Percentiles rank a stretch among this genome's conserved stretches.
These are phyloP conservation scores for Anguilla anguilla DNA, from an alignment of 2,797 vertebrate species.

Conservation along the genomic window DNA sequence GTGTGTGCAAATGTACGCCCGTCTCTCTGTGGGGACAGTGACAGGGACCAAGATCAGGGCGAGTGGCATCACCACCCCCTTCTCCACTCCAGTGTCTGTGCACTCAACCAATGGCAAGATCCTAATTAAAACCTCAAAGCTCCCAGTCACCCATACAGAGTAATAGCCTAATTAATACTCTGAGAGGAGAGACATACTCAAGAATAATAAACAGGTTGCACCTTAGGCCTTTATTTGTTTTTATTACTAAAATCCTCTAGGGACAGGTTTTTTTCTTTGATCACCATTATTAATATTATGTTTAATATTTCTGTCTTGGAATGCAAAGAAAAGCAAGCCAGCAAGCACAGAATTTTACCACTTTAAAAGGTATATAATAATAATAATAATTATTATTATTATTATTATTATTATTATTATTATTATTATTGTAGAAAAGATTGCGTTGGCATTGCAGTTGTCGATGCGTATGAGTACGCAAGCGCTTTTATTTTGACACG, in stretches of 20 bases:
- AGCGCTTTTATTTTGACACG: background rate
- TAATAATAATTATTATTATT: background rate
- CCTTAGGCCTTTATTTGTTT: slow-evolving; percentile 63
- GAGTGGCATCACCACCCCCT: slow-evolving; percentile 61
- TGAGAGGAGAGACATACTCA: slow-evolving; percentile 67
- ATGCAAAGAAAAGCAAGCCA: slow-evolving; percentile 26
- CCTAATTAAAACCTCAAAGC: slow-evolving; percentile 85
- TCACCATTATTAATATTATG: slow-evolving; percentile 36
- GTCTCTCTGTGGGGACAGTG: slow-evolving; percentile 41
- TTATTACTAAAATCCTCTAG: slow-evolving; percentile 65
- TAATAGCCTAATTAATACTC: slow-evolving; percentile 83
- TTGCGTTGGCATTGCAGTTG: too few species aligned
- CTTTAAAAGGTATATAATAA: background rate
- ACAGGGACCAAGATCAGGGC: slow-evolving; percentile 65
- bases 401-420: background rate
- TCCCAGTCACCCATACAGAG: slow-evolving; percentile 79
- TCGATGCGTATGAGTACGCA: background rate
- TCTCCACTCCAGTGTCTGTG: slow-evolving; percentile 68
- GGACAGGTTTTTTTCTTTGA: slow-evolving; percentile 44
- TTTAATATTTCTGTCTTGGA: slow-evolving; percentile 48
- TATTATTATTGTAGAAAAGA: background rate
- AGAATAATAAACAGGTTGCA: slow-evolving; percentile 76
- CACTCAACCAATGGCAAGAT: slow-evolving; percentile 77
- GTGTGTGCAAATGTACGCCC: background rate
- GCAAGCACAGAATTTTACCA: background rate